Evolutionary conservation across 2,888 invertebrate species (phyloP).

Genomic region (Embidobia sp.): DNA sequence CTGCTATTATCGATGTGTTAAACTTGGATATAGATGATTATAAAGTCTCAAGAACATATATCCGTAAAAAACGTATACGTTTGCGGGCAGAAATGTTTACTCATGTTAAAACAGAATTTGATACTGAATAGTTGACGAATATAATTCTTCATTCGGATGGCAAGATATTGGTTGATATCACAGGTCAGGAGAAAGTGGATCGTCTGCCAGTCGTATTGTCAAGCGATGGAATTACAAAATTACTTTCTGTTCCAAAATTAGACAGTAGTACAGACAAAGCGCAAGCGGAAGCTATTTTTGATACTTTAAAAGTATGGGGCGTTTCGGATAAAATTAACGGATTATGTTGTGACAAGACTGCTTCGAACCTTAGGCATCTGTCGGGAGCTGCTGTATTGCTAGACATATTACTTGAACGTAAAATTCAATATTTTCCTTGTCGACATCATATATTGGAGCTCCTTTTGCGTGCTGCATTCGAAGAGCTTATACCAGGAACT

Average conservation of each 20-base stretch:
- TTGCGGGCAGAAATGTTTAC: constrained; percentile 12
- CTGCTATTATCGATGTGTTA: constrained; percentile 10
- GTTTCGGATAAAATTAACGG: constrained; percentile 26
- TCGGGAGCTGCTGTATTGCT: constrained; percentile 29
- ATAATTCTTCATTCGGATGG: constrained; percentile 14
- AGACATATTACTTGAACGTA: constrained; percentile 19
- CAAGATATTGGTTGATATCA: constrained; percentile 11
- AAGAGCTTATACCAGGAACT: constrained; percentile 20
- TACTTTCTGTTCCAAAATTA: constrained; percentile 33
- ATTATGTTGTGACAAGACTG: constrained; percentile 37
- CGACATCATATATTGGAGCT: constrained; percentile 42
- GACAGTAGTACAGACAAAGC: constrained; percentile 18
- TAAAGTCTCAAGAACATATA: constrained; percentile 17
- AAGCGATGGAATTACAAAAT: constrained; percentile 15
- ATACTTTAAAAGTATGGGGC: constrained; percentile 18
- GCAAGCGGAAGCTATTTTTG: constrained; percentile 29
- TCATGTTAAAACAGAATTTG: constrained; percentile 15
- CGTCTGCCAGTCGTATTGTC: constrained; percentile 19
- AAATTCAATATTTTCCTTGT: constrained; percentile 34
- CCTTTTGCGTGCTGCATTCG: constrained; percentile 24
- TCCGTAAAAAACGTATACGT: constrained; percentile 6
- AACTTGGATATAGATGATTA: constrained; percentile 14
- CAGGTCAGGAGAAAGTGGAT: constrained; percentile 12
- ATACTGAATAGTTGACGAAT: neutral
- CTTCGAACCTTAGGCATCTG: constrained; percentile 16